Conservation (phyloP, 2,113 vertebrate genomes). For the Sphyrna mokarran region DNA sequence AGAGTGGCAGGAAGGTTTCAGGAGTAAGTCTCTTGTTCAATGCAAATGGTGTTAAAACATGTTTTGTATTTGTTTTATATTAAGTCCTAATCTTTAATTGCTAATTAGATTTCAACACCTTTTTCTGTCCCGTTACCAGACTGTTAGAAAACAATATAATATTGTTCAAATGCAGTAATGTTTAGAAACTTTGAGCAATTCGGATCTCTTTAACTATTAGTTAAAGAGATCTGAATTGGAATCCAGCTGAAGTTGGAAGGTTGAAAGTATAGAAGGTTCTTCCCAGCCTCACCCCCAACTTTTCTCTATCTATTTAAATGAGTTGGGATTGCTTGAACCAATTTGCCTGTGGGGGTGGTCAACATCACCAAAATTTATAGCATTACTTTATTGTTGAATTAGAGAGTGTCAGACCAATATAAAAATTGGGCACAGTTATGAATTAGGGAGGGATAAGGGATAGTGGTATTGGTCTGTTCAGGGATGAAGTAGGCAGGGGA, state of each 20-base stretch:
- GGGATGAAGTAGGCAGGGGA: too few species aligned
- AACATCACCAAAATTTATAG: background rate
- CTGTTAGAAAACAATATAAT: background rate
- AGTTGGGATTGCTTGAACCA: background rate
- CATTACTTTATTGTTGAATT: background rate
- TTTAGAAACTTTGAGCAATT: background rate
- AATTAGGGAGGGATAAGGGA: too few species aligned
- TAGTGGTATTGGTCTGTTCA: too few species aligned
- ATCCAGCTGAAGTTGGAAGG: background rate
- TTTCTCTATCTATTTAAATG: background rate
- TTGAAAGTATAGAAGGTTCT: too few species aligned
- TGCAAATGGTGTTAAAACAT: background rate
- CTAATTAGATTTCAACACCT: background rate
- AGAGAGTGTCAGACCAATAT: background rate
- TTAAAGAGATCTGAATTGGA: background rate
- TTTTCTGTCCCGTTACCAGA: background rate
- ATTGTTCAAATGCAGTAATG: background rate
- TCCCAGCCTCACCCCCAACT: too few species aligned
- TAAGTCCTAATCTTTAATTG: background rate
- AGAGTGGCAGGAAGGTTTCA: background rate
- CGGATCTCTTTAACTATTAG: background rate
- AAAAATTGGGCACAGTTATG: too few species aligned
- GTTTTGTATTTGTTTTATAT: background rate
- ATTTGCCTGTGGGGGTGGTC: background rate
- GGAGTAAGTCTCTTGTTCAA: background rate